A percentile compares a stretch with the other conserved stretches of the same genome.
These are phyloP conservation scores for Galago senegalensis DNA, from an alignment of 2,797 vertebrate species.

Conservation along the genomic window DNA sequence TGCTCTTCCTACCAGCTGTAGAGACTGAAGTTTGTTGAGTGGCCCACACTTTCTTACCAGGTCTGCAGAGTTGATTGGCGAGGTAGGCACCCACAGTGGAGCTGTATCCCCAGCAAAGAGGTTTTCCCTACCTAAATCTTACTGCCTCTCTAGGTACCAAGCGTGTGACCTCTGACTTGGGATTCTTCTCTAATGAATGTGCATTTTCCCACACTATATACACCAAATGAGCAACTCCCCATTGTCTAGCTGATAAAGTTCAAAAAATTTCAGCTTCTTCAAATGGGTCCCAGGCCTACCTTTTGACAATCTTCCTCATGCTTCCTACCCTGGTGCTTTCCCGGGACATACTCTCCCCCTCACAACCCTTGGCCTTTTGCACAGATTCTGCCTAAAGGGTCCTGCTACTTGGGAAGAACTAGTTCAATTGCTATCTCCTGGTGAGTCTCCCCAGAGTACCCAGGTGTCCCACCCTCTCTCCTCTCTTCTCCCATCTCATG, in stretches of 20 bases:
- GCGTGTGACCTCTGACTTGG: rapidly evolving
- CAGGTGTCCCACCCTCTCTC: not conserved
- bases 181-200: not conserved
- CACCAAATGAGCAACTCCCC: rapidly evolving
- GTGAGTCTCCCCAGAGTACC: not conserved
- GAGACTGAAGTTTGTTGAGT: not conserved
- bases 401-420: not conserved
- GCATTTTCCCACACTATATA: not conserved
- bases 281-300: not conserved
- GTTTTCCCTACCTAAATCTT: not conserved
- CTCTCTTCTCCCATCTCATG: not conserved
- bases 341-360: not conserved
- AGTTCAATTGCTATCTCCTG: not conserved
- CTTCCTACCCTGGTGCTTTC: not conserved
- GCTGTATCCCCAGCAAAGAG: not conserved
- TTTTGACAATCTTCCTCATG: not conserved
- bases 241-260: not conserved
- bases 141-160: not conserved
- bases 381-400: not conserved
- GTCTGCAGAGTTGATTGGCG: not conserved
- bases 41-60: not conserved
- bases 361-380: not conserved
- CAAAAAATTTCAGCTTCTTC: not conserved
- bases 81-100: not conserved
- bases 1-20: not conserved